Conservation (phyloP, 2,888 invertebrate species). For the Conchocele bisecta region DNA sequence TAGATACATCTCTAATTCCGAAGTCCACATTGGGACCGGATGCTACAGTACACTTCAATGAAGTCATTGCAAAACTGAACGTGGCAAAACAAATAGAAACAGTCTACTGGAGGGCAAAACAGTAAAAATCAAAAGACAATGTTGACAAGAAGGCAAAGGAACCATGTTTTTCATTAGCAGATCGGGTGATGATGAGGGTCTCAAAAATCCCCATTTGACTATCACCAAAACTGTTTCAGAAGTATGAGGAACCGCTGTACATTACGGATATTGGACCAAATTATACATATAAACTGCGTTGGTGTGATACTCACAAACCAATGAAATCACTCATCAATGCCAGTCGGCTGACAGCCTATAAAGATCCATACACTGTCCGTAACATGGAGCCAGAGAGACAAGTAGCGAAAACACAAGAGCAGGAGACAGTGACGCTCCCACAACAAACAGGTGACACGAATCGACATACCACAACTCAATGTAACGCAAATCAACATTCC, state of each 20-base stretch:
- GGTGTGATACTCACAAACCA: neutral
- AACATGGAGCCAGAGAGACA: no score
- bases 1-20: conserved; percentile 12
- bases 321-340: conserved; percentile 41
- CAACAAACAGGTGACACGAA: no score
- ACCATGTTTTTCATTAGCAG: conserved; percentile 8
- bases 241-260: conserved; percentile 14
- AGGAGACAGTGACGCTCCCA: no score
- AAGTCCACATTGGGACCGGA: neutral
- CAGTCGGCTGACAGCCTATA: conserved; percentile 9
- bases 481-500: no score
- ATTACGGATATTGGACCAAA: conserved; percentile 27
- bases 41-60: neutral
- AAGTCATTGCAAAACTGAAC: conserved; percentile 15
- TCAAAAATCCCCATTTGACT: conserved; percentile 11
- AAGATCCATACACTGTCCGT: neutral
- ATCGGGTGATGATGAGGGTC: conserved; percentile 15
- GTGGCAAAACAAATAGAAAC: conserved; percentile 17
- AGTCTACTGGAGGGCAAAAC: conserved; percentile 12
- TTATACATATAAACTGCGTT: conserved; percentile 19
- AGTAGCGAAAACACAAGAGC: no score
- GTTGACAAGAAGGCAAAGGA: conserved; percentile 29
- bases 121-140: conserved; percentile 23
- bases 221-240: conserved; percentile 29
- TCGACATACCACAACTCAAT: no score